These are phyloP conservation scores for Myzus persicae DNA, from an alignment of 1,140 invertebrate species.

Conservation along the genomic window DNA sequence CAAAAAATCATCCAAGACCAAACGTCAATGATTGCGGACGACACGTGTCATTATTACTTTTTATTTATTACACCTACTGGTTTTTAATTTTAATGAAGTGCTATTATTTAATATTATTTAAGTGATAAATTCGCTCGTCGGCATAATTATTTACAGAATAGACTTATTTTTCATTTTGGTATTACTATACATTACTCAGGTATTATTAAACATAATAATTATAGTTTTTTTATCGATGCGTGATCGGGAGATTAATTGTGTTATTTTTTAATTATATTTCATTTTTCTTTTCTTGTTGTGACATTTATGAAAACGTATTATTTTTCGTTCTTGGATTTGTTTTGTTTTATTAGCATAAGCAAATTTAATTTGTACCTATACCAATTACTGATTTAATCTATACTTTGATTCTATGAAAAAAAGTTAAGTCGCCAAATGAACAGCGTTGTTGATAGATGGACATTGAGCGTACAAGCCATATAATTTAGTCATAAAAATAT, in stretches of 20 bases:
- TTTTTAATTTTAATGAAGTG: neutral
- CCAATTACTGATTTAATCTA: neutral
- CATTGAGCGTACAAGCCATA: neutral
- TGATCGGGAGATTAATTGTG: neutral
- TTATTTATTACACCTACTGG: neutral
- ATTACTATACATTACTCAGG: neutral
- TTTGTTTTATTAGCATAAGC: neutral
- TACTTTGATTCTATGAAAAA: neutral
- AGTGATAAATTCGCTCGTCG: neutral
- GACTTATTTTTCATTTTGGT: neutral
- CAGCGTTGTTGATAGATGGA: neutral
- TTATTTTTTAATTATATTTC: neutral
- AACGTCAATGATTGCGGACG: neutral
- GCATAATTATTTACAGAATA: too few species aligned
- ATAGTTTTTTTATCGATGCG: neutral
- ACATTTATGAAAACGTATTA: neutral
- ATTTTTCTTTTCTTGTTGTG: neutral
- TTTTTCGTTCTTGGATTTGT: neutral
- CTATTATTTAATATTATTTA: neutral
- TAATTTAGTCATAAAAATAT: neutral
- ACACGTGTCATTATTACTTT: neutral
- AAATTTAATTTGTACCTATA: neutral
- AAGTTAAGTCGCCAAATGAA: neutral
- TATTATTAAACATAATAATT: neutral
- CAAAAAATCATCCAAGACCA: conserved; percentile 55